A percentile compares a stretch with the other conserved stretches of the same genome.
Conservation (phyloP, 1,140 invertebrate species). For the Spodoptera litura region DNA sequence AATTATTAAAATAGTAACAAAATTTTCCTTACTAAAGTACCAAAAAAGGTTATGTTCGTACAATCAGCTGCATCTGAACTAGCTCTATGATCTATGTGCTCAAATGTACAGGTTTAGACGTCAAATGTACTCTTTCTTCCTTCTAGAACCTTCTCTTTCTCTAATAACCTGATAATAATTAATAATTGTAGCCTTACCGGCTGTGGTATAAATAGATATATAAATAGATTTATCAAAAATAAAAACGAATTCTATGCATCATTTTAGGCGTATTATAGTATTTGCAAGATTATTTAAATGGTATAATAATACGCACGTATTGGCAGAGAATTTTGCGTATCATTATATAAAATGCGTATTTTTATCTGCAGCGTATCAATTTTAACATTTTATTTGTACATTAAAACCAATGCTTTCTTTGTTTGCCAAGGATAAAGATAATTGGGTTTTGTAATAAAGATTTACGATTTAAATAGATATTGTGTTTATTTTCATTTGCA, state of each 20-base stretch:
- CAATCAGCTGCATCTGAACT: slow-evolving; percentile 37
- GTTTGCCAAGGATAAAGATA: too few species aligned
- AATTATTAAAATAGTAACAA: too few species aligned
- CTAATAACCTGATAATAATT: slow-evolving; percentile 55
- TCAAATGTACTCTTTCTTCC: slow-evolving; percentile 62
- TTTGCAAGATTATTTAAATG: slow-evolving; percentile 3
- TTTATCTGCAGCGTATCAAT: neutral
- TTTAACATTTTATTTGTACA: neutral
- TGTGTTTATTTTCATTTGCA: too few species aligned
- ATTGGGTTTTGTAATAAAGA: too few species aligned
- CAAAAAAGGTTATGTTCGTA: neutral
- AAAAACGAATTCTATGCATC: slow-evolving; percentile 35
- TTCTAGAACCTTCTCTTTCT: slow-evolving; percentile 54
- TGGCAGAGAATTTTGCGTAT: neutral
- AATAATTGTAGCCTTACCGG: slow-evolving; percentile 67
- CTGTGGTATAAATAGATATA: slow-evolving; percentile 63
- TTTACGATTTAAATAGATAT: too few species aligned
- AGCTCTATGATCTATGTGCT: slow-evolving; percentile 62
- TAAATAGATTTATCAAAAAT: slow-evolving; percentile 38
- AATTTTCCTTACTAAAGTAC: too few species aligned
- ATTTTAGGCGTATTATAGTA: slow-evolving; percentile 11
- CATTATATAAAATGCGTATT: neutral
- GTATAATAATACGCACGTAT: neutral
- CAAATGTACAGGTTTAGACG: slow-evolving; percentile 77
- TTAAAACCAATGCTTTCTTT: too few species aligned